A percentile compares a stretch with the other conserved stretches of the same genome.
These are phyloP conservation scores for Parnassius mnemosyne DNA, from an alignment of 2,888 invertebrate species.

Conservation along the genomic window DNA sequence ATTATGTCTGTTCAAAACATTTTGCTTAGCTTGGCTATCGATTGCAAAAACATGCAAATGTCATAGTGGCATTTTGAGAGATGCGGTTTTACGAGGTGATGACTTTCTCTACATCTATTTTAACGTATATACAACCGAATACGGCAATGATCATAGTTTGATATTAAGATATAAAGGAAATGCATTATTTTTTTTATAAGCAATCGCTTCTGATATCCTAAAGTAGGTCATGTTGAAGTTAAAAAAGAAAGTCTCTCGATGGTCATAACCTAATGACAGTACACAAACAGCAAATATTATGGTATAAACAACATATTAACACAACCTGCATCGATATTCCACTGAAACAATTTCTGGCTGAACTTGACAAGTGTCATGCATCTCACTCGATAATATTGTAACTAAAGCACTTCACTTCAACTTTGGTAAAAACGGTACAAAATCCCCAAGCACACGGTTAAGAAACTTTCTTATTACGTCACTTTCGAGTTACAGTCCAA, in stretches of 20 bases:
- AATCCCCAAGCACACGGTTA: conserved; percentile 17
- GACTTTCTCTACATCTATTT: conserved; percentile 43
- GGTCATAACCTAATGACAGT: not conserved
- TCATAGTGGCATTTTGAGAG: conserved; percentile 45
- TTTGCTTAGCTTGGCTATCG: conserved; percentile 8
- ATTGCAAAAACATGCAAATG: conserved; percentile 39
- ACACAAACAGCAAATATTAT: conserved; percentile 5
- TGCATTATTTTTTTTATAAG: not conserved
- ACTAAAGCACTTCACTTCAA: conserved; percentile 41
- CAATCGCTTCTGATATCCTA: not conserved
- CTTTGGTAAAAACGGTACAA: conserved; percentile 19
- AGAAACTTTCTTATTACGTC: conserved; percentile 34
- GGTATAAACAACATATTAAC: conserved; percentile 35
- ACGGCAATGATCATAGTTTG: not conserved
- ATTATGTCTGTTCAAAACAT: too few species aligned
- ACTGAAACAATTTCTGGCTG: conserved; percentile 42
- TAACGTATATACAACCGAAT: not conserved
- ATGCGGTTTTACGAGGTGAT: conserved; percentile 44
- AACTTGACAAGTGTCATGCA: conserved; percentile 44
- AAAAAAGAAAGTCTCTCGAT: not conserved
- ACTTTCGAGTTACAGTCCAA: conserved; percentile 30
- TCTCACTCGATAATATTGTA: conserved; percentile 44
- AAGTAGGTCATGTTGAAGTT: not conserved
- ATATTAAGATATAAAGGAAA: not conserved
- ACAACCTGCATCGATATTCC: conserved; percentile 61